These are phyloP conservation scores for Cyrtodaria siliqua DNA, from an alignment of 2,888 invertebrate species.

Conservation along the genomic window DNA sequence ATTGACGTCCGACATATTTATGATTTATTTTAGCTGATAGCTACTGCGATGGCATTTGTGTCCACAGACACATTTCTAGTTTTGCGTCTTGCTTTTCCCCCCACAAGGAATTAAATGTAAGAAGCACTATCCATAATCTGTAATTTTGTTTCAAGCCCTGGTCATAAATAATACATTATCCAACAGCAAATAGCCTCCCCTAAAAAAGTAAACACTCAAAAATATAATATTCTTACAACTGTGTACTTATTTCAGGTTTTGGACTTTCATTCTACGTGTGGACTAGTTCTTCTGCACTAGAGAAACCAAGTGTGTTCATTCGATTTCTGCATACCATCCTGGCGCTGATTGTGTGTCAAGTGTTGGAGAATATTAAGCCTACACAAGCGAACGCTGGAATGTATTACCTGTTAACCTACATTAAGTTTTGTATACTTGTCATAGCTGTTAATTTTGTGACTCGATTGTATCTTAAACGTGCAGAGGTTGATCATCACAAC, in stretches of 20 bases:
- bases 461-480: neutral
- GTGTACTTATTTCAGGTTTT: conserved; percentile 47
- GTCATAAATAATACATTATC: too few species aligned
- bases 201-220: neutral
- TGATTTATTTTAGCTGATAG: too few species aligned
- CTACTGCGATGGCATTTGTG: too few species aligned
- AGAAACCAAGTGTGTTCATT: neutral
- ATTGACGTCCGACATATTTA: too few species aligned
- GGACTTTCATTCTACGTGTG: conserved; percentile 32
- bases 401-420: conserved; percentile 47
- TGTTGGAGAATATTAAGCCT: conserved; percentile 50
- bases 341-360: conserved; percentile 40
- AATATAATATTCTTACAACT: neutral
- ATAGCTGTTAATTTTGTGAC: conserved; percentile 31
- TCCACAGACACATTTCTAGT: too few species aligned
- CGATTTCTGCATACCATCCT: conserved; percentile 32
- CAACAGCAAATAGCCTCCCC: too few species aligned
- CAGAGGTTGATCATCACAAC: too few species aligned
- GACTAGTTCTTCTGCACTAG: neutral
- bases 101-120: too few species aligned
- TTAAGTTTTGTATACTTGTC: conserved; percentile 48
- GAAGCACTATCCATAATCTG: too few species aligned
- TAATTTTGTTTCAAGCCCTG: neutral
- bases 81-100: too few species aligned
- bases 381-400: conserved; percentile 17